A percentile compares a stretch with the other conserved stretches of the same genome.
phyloP scores from a whole-genome alignment of 2,888 invertebrate genomes.

The Ceramica pisi region DNA sequence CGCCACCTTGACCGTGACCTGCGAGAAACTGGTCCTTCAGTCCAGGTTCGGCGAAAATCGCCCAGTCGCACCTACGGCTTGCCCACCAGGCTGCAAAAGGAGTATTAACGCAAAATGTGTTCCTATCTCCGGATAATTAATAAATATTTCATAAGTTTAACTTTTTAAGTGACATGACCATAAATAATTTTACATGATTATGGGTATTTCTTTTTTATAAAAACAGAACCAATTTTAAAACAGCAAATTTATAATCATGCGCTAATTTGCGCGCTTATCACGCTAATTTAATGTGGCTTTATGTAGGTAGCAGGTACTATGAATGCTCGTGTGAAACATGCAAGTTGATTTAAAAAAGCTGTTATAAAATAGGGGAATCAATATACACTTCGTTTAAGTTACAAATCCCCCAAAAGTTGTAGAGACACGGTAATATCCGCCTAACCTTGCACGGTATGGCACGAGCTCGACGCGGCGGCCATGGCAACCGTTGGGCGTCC shows the following conservation, averaged over 20 bases:
- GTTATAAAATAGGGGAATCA: slow-evolving; percentile 53
- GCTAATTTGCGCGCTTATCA: slow-evolving; percentile 13
- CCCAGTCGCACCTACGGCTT: slow-evolving; percentile 45
- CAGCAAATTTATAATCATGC: slow-evolving; percentile 9
- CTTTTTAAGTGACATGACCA: slow-evolving; percentile 44
- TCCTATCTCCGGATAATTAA: slow-evolving; percentile 38
- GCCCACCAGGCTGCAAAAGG: slow-evolving; percentile 81
- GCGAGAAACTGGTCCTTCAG: slow-evolving; percentile 81
- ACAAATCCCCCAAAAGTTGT: slow-evolving; percentile 68
- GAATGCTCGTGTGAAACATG: slow-evolving; percentile 11
- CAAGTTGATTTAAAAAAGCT: slow-evolving; percentile 11
- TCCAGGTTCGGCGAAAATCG: slow-evolving; percentile 74
- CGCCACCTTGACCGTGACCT: slow-evolving; percentile 90
- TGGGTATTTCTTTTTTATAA: slow-evolving; percentile 26
- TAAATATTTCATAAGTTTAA: slow-evolving; percentile 28
- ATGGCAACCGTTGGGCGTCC: slow-evolving; percentile 79
- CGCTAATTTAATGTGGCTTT: slow-evolving; percentile 21
- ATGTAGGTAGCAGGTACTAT: not conserved
- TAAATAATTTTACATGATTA: slow-evolving; percentile 36
- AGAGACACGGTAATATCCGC: slow-evolving; percentile 44
- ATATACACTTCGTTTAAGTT: slow-evolving; percentile 67
- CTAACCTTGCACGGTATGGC: slow-evolving; percentile 78
- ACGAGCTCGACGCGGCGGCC: slow-evolving; percentile 66
- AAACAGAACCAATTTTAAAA: not conserved
- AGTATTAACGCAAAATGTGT: slow-evolving; percentile 77